These are phyloP conservation scores for Siniperca scherzeri DNA, from an alignment of 2,797 vertebrate genomes.

Conservation along the genomic window DNA sequence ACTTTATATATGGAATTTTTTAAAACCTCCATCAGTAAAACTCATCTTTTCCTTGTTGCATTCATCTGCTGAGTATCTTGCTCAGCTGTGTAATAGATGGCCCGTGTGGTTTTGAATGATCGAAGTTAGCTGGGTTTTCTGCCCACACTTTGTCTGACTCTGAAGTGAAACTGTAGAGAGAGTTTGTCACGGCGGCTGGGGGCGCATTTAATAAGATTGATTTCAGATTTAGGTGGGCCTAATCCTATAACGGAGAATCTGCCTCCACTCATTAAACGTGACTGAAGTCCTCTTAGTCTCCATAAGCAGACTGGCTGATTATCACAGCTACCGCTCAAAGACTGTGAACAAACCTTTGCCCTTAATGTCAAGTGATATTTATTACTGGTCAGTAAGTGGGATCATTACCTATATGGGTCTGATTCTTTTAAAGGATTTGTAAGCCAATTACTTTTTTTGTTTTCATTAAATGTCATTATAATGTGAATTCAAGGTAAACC, in stretches of 20 bases:
- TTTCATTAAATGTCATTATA: background rate
- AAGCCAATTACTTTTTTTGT: background rate
- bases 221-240: conserved; percentile 24
- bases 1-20: background rate
- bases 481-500: background rate
- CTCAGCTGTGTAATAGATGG: background rate
- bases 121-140: background rate
- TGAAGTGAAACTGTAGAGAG: background rate
- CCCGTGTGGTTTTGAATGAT: background rate
- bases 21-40: background rate
- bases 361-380: conserved; percentile 9
- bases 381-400: background rate
- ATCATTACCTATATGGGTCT: background rate
- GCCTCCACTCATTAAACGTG: conserved; percentile 50
- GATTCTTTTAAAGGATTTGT: background rate
- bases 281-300: conserved; percentile 10
- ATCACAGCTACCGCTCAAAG: background rate
- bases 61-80: background rate
- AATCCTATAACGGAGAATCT: conserved; percentile 55
- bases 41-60: background rate
- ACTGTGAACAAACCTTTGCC: background rate
- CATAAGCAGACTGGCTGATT: conserved; percentile 6
- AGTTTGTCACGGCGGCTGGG: conserved; percentile 16
- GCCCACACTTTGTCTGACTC: background rate
- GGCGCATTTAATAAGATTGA: conserved; percentile 35